Evolutionary conservation across 2,113 vertebrate species (phyloP).

Genomic region (Myotis lucifugus): DNA sequence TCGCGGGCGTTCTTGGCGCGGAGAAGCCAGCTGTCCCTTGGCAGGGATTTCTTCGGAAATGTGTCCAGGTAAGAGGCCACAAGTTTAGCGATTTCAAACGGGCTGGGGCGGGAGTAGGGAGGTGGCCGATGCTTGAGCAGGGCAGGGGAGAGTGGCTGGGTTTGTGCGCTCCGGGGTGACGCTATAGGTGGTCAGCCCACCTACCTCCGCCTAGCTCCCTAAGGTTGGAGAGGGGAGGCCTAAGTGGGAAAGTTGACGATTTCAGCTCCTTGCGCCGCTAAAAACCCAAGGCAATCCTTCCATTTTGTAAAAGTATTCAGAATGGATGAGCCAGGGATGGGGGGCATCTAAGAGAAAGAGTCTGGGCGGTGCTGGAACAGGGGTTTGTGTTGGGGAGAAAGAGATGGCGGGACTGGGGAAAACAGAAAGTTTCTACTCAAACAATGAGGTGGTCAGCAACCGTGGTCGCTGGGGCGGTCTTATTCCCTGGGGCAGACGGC

Average conservation of each 20-base stretch:
- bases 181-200: not conserved
- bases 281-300: not conserved
- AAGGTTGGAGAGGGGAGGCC: constrained; percentile 50
- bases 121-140: not conserved
- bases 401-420: not conserved
- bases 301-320: constrained; percentile 41
- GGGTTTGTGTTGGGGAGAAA: not conserved
- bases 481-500: not conserved
- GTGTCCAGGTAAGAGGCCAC: constrained; percentile 83
- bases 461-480: not conserved
- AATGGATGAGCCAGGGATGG: not conserved
- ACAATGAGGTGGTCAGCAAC: constrained; percentile 51
- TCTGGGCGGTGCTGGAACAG: not conserved
- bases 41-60: constrained; percentile 73
- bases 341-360: not conserved
- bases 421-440: constrained; percentile 64
- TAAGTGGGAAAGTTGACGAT: constrained; percentile 40
- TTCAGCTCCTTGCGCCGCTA: not conserved
- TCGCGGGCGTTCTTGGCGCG: not conserved
- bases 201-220: not conserved
- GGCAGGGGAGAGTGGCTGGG: not conserved
- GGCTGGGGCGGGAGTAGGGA: constrained; percentile 16
- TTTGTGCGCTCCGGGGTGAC: not conserved
- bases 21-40: constrained; percentile 47
- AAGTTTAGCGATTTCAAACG: constrained; percentile 54